phyloP scores from a whole-genome alignment of 2,797 vertebrate genomes.

The Chelon auratus region DNA sequence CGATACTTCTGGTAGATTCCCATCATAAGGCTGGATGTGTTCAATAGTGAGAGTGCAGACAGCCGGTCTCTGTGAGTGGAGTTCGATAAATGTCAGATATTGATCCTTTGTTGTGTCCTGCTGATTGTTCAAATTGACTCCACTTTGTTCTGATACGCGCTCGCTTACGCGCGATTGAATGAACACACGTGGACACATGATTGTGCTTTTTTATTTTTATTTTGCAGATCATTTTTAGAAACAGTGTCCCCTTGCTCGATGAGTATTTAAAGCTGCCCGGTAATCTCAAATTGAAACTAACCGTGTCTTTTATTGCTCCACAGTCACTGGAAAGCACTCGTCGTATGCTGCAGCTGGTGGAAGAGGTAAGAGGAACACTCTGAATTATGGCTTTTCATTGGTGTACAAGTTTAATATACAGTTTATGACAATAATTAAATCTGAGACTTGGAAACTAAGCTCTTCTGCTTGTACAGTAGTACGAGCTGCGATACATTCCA shows the following conservation, averaged over 20 bases:
- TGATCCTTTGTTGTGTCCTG: constrained; percentile 27
- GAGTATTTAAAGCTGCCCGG: background rate
- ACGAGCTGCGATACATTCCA: no score
- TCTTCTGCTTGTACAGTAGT: background rate
- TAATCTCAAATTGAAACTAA: constrained; percentile 29
- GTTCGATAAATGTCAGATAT: constrained; percentile 27
- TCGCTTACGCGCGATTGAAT: constrained; percentile 7
- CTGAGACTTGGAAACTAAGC: background rate
- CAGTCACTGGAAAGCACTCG: constrained; percentile 99
- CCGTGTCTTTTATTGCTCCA: constrained; percentile 39
- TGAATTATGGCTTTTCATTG: background rate
- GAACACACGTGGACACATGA: background rate
- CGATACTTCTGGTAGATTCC: background rate
- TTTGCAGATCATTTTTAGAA: no score
- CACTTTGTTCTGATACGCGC: constrained; percentile 27
- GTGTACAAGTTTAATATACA: background rate
- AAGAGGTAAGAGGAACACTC: constrained; percentile 91
- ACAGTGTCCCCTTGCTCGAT: background rate
- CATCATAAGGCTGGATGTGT: background rate
- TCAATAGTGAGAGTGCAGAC: background rate
- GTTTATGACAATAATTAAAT: background rate
- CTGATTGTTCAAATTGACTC: constrained; percentile 52
- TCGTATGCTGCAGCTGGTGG: constrained; percentile 98
- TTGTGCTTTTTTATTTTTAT: background rate
- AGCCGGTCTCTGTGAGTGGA: constrained; percentile 10